A percentile compares a stretch with the other conserved stretches of the same genome.
Evolutionary conservation across 1,140 invertebrate genomes (phyloP).

Genomic region (Ceratosolen fusciceps): DNA sequence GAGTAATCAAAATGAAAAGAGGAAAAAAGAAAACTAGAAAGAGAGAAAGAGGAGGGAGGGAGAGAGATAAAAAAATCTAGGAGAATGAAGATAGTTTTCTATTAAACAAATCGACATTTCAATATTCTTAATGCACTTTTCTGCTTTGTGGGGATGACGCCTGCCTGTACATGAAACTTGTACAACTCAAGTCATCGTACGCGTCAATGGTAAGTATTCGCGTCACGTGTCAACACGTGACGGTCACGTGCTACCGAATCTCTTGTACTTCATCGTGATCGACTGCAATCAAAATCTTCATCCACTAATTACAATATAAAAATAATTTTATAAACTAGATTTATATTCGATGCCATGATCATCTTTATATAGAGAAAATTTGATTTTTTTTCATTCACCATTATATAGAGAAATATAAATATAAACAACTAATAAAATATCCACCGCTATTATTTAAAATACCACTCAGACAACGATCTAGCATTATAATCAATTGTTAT

Average conservation of each 20-base stretch:
- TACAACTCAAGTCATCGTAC: not conserved
- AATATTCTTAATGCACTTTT: slow-evolving; percentile 70
- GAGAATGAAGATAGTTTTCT: not conserved
- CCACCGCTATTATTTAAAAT: too few species aligned
- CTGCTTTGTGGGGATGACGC: slow-evolving; percentile 47
- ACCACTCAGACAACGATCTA: too few species aligned
- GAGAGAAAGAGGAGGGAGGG: not conserved
- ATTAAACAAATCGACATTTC: slow-evolving; percentile 72
- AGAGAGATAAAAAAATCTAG: not conserved
- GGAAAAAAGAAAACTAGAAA: not conserved
- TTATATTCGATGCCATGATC: not conserved
- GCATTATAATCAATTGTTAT: too few species aligned
- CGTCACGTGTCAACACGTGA: slow-evolving; percentile 66
- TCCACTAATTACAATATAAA: not conserved
- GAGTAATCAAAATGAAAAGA: not conserved
- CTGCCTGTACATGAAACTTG: not conserved
- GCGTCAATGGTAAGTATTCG: slow-evolving; percentile 46
- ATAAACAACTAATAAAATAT: too few species aligned
- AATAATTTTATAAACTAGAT: not conserved
- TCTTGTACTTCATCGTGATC: not conserved
- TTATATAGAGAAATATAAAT: too few species aligned
- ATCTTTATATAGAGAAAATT: not conserved
- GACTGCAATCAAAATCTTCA: not conserved
- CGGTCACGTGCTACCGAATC: slow-evolving; percentile 54
- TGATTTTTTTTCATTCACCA: too few species aligned